A percentile compares a stretch with the other conserved stretches of the same genome.
Conservation (phyloP, 2,888 invertebrate genomes). For the Pyrrhosoma nymphula region DNA sequence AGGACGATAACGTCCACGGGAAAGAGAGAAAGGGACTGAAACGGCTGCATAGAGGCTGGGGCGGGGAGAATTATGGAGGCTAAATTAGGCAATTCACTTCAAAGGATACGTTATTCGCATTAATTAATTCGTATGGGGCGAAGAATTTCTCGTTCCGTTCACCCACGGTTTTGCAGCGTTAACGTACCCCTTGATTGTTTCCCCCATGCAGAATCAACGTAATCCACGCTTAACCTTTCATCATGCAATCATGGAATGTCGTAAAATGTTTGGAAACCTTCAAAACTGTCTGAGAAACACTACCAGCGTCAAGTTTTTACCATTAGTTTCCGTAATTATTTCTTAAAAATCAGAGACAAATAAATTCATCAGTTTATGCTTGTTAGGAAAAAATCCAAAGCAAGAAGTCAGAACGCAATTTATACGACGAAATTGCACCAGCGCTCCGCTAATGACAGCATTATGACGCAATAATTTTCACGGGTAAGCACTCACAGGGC, state of each 20-base stretch:
- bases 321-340: no score
- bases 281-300: not conserved
- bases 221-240: not conserved
- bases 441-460: no score
- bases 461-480: no score
- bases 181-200: not conserved
- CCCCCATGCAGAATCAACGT: not conserved
- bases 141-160: not conserved
- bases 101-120: slow-evolving; percentile 38
- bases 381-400: no score
- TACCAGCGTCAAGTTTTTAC: not conserved
- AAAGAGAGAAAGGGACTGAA: not conserved
- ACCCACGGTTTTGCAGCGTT: not conserved
- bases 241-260: not conserved
- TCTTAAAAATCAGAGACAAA: no score
- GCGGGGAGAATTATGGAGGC: not conserved
- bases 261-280: not conserved
- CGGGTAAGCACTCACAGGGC: no score
- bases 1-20: slow-evolving; percentile 18
- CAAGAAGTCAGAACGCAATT: no score
- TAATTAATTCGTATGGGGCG: slow-evolving; percentile 6
- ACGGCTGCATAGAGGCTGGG: not conserved
- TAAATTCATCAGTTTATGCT: no score
- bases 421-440: no score
- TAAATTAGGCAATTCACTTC: not conserved